Base-by-base conservation (phyloP, 2,797 vertebrate genomes). In the Danio albolineatus region DNA sequence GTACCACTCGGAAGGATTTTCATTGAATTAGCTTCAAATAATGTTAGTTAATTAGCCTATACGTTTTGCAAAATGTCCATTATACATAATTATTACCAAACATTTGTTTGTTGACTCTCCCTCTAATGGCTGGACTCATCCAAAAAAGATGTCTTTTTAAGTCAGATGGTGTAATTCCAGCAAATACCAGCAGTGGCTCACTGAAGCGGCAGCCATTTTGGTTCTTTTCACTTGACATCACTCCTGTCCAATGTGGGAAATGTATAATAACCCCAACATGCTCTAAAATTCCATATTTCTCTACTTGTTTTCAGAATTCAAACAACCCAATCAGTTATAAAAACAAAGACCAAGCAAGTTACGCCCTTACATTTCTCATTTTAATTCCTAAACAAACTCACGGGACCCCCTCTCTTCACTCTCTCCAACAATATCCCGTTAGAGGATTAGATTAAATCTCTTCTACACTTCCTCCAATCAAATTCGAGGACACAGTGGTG, bases 391-490 rank as follows among this genome's bases (percentile, higher is more conserved):
- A 70, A 62, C 46, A 41, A 48, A 38, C 64, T 49, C 5, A 2
- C 16, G 0, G 64, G 41, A 48, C 36, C 36, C 8, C n/a, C 13
- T 69, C 0, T 1, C 16, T 44, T 62, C 17, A 71, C 79, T 78
- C 49, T 75, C 73, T 77, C 10, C 7, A 39, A 41, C 39, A n/a
- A 39, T 71, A 53, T 79, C 65, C 73, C 54, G 62, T 66, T 82
- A 61, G 51, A 80, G 75, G 82, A 78, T 87, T 54, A 84, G 19
- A 56, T 73, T 43, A 54, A 62, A 41, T 73, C 39, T 59, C 49
- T 74, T 49, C 16, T 61, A n/a, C 28, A 73, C 65, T 60, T 66
- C 64, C 28, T 64, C 84, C 81, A 81, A 84, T 87, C 83, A 84
- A 62, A 78, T 36, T 43, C 53, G 10, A 76, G 75, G 56, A 59